Evolutionary conservation across 1,140 invertebrate genomes (phyloP), one percentile per base, ranked within the genome.

Genomic region (Neodiprion virginianus): DNA sequence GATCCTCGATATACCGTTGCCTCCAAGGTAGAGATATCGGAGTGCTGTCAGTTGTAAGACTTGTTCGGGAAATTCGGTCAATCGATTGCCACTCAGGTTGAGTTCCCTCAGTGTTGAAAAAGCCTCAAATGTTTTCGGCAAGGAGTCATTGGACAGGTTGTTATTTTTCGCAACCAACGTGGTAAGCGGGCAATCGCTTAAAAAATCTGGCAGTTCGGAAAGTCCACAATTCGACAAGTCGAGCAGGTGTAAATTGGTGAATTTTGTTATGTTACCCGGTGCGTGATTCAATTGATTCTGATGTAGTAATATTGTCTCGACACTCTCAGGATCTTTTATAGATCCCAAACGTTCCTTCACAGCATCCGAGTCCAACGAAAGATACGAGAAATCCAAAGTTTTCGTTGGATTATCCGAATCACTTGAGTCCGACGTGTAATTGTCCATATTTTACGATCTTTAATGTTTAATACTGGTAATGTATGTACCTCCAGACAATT

Each of bases 221-320:
- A 99, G 83, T n/a, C 92, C 92, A 86, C 98, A 98, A 77, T 94
- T 95, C 79, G 96, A 98, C 17, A 99, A 86, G 86, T 99, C 96
- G 73, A 99, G 85, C 17, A 93, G 91, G 81, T 91, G 92, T 47
- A 96, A 86, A 83, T 93, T 94, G 72, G 79, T 86, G 83, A 96
- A 96, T 78, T 88, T 91, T 61, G 87, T 87, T 69, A 94, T 85
- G 40, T 89, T 87, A 1, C 75, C 69, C n/a, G 90, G 90, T 61
- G 90, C 68, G n/a, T 74, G 76, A 61, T 83, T 87, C 66, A 96
- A 85, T 3, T 91, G 90, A 83, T 96, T 96, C 76, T 95, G 92
- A 79, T 94, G 91, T 1, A 96, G 85, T 23, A 94, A 84, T 69
- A 95, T 85, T 7, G 91, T 94, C 81, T 96, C 94, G 74, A 93